Evolutionary conservation across 2,113 vertebrate species (phyloP).

Genomic region (Ictalurus punctatus): DNA sequence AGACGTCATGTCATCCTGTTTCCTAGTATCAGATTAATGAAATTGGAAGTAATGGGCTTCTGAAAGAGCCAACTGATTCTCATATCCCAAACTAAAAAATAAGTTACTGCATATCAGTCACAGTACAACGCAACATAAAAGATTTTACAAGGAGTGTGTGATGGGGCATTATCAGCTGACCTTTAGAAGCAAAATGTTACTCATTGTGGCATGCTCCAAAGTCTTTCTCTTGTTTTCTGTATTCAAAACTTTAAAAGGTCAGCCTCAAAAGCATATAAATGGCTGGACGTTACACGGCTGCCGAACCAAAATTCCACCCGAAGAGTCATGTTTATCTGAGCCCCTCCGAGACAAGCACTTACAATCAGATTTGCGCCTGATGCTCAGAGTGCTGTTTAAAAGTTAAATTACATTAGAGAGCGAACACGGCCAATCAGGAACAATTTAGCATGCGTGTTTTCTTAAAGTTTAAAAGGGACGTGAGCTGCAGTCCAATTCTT

Average conservation of each 20-base stretch:
- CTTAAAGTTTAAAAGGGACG: not conserved
- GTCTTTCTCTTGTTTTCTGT: not conserved
- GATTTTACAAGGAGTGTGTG: slow-evolving; percentile 35
- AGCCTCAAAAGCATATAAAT: not conserved
- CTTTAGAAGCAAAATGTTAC: slow-evolving; percentile 35
- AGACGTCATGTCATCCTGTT: not conserved
- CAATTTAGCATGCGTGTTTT: not conserved
- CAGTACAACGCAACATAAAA: not conserved
- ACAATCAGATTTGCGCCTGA: slow-evolving; percentile 1
- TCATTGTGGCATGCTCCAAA: not conserved
- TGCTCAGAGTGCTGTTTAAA: not conserved
- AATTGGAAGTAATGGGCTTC: not conserved
- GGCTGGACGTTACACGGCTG: not conserved
- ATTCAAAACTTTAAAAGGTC: slow-evolving; percentile 14
- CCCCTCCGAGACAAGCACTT: not conserved
- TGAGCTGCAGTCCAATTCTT: not conserved
- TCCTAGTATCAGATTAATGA: not conserved
- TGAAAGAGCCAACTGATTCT: not conserved
- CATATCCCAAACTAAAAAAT: not conserved
- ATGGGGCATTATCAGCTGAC: slow-evolving; percentile 53
- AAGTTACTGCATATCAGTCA: not conserved
- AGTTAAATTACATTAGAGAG: not conserved
- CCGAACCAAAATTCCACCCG: slow-evolving; percentile 13
- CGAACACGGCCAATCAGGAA: not conserved
- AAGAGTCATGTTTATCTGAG: not conserved